Evolutionary conservation across 2,797 vertebrate genomes (phyloP), one percentile per base, ranked within the genome.

Genomic region (Darevskia nairensis): DNA sequence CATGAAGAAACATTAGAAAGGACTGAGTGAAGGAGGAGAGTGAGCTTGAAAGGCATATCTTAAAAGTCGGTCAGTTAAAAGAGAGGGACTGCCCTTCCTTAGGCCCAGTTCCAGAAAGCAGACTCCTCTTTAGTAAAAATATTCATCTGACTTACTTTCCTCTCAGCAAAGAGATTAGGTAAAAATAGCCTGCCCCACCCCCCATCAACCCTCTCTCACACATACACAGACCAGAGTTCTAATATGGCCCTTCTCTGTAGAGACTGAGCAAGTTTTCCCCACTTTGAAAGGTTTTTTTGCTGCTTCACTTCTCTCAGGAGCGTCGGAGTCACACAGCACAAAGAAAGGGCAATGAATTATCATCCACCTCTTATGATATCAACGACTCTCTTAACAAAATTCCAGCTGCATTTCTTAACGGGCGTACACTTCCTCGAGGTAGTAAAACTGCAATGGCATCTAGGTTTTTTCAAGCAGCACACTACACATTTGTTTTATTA

Each of bases 1-100:
- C 41, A 82, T 32, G 79, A 74, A 82, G 87, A 32, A 74, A 86
- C 82, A 82, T 81, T 69, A 82, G 64, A 84, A 86, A 89, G 88
- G 21, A 64, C 8, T 17, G 39, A 79, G 44, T 77, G 6, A 68
- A 79, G 29, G 15, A 75, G 35, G 23, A 72, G 44, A 13, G 10
- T 46, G 8, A 66, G 8, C 29, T 90, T 29, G 68, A 86, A 66
- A 64, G 7, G 8, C 3, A 77, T 88, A 3, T n/a, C 2, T 23
- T 46, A 82, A n/a, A 87, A 80, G 19, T 27, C 4, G 85, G 13
- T 44, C 29, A 77, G 27, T 75, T 46, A 0, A 81, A 25, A 59
- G 86, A 69, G 82, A 8, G 23, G 27, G 23, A 21, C 35, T 59
- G 35, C 39, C 79, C n/a, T 64, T 79, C 2, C 78, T 41, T 80